Evolutionary conservation across 1,140 invertebrate genomes (phyloP), one percentile per base, ranked within the genome.

Genomic region (Camponotus vicinus): DNA sequence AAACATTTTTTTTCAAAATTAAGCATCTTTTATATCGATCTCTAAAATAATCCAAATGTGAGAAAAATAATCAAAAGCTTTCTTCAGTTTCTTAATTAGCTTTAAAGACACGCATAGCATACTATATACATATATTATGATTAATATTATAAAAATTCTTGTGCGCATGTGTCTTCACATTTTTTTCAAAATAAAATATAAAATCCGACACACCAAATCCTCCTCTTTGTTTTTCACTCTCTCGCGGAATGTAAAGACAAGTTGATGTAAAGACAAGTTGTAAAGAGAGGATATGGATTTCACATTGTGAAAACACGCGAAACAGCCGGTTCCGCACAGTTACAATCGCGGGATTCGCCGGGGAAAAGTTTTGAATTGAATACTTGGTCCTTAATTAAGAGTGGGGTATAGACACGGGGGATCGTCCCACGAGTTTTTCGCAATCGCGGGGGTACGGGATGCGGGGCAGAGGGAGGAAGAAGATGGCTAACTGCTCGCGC

Each of bases 321-420:
- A 61, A 75, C 27, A 75, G 37, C 2, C 32, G 40, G 8, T 37
- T 73, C 4, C 4, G 18, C 27, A 8, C 34, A 69, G 13, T 82
- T 61, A 63, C 63, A 78, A 66, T 21, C 27, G 27, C 67, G 67
- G 61, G 79, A 75, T 83, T 83, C 42, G 69, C 45, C n/a, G 63
- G 21, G 40, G 45, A 42, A 67, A 86, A 64, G 64, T 73, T 79
- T 42, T 32, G 75, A 75, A 80, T 88, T 55, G 73, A 86, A 79
- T 79, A 52, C 21, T 70, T 80, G 21, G 13, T 9, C 21, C 52
- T 70, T 64, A 67, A 73, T 88, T 87, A 87, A 87, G 75, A 61
- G 73, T 6, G 15, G 21, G 69, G 9, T 52, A 63, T 63, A 64
- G 69, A 59, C 59, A 18, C 21, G 40, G 45, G 40, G 45, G 55